Evolutionary conservation across 2,888 invertebrate species (phyloP).

Genomic region (Seladonia tumulorum): DNA sequence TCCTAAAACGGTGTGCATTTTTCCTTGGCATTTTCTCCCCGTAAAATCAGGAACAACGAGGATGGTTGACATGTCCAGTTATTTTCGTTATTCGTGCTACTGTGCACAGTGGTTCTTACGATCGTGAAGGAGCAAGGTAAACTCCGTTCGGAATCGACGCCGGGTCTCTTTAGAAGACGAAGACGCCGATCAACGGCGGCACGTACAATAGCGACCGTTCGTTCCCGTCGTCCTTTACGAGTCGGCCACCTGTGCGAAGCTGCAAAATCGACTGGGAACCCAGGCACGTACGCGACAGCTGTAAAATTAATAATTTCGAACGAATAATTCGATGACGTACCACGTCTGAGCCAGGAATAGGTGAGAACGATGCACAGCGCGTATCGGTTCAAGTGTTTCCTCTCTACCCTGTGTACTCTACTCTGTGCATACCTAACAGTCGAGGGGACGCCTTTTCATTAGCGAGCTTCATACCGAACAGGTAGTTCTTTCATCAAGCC

Average conservation of each 20-base stretch:
- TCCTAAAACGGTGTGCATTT: no score
- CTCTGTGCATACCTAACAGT: neutral
- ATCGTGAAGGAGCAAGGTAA: constrained; percentile 25
- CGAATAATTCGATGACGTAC: constrained; percentile 53
- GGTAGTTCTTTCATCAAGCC: constrained; percentile 13
- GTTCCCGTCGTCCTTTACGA: constrained; percentile 67
- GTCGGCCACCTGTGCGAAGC: constrained; percentile 64
- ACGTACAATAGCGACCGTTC: constrained; percentile 65
- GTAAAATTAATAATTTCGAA: constrained; percentile 66
- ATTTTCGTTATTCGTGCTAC: neutral
- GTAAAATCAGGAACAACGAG: neutral
- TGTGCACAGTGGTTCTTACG: constrained; percentile 57
- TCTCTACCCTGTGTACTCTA: neutral
- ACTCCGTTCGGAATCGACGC: constrained; percentile 38
- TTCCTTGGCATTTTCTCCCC: neutral
- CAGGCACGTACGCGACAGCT: constrained; percentile 54
- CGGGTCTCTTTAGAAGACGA: constrained; percentile 44
- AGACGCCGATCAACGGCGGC: constrained; percentile 56
- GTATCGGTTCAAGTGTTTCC: neutral
- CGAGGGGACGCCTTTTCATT: constrained; percentile 23
- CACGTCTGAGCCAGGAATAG: neutral
- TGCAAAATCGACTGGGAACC: constrained; percentile 65
- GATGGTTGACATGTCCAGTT: neutral
- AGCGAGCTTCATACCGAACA: neutral
- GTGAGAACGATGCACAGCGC: constrained; percentile 35